phyloP scores from a whole-genome alignment of 2,888 invertebrate genomes.

The Cerceris rybyensis region DNA sequence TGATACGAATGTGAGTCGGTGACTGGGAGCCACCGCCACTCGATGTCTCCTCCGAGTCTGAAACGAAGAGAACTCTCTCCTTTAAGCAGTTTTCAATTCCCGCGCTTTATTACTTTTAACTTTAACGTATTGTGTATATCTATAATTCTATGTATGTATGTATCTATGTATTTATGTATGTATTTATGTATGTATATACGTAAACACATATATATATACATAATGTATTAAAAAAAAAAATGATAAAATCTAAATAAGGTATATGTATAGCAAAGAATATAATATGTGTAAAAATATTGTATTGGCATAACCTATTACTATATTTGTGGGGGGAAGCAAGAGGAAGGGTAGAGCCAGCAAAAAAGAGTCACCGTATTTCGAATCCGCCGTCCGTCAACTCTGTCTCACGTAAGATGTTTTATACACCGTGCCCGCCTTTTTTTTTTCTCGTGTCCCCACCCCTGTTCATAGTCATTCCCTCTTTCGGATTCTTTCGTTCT shows the following conservation, averaged over 20 bases:
- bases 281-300: constrained; percentile 56
- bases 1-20: constrained; percentile 79
- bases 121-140: constrained; percentile 4
- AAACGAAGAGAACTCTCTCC: constrained; percentile 70
- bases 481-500: constrained; percentile 60
- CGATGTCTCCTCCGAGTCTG: constrained; percentile 80
- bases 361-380: constrained; percentile 73
- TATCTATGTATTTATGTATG: neutral
- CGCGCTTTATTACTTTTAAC: constrained; percentile 1
- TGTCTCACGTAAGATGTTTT: constrained; percentile 60
- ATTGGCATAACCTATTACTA: constrained; percentile 66
- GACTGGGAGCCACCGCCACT: constrained; percentile 74
- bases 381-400: constrained; percentile 66
- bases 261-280: constrained; percentile 18
- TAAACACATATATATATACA: constrained; percentile 16
- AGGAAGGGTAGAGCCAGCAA: constrained; percentile 82
- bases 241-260: too few relatives aligned
- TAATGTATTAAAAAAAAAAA: too few relatives aligned
- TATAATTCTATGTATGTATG: neutral
- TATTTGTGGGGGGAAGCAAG: constrained; percentile 81
- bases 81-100: constrained; percentile 61
- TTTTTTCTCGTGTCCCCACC: constrained; percentile 43
- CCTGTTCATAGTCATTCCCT: constrained; percentile 49
- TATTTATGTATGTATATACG: constrained; percentile 3
- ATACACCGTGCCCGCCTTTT: constrained; percentile 54